Base-by-base conservation (phyloP, 2,113 vertebrate species). In the Toxotes jaculatrix region DNA sequence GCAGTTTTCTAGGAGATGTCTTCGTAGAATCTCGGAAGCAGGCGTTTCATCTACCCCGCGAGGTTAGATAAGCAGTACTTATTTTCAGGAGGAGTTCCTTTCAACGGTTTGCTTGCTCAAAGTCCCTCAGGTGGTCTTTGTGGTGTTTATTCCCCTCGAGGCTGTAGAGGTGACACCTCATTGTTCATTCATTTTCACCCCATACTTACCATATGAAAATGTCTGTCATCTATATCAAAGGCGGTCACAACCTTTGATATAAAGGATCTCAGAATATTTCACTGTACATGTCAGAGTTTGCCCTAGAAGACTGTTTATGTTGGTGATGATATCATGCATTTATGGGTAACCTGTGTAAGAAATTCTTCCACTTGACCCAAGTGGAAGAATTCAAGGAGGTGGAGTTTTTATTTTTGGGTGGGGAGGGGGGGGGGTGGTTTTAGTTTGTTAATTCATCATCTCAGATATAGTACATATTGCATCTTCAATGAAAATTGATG, bases 161-260 rank as follows among this genome's bases (percentile, higher is more conserved):
- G 80, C 78, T 84, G 77, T 83, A 43, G 80, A 86, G 83, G 76
- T 82, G 85, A 83, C 90, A 80, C 83, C 77, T 84, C 86, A 91
- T 79, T 72, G 63, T 84, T 83, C 81, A 88, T 91, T 81, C 86
- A 92, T 85, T 74, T 83, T 78, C 91, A 87, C 23, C 69, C 61
- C 90, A 91, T 91, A 40, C 51, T 62, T 67, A 23, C 55, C 40
- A 61, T 86, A 70, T 83, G 51, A 77, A 91, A 83, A 75, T 60
- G 71, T 87, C 82, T 89, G 81, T 75, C 79, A 75, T 90, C 71
- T 67, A 66, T 84, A 88, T 89, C 89, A 90, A 92, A 89, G 87
- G 61, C 65, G 65, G 49, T 42, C 62, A 21, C 59, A 6, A 42
- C 57, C 61, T 92, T 90, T 92, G 85, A 87, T 88, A 83, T 84